Percentiles rank a stretch among this genome's conserved stretches.
phyloP scores from a whole-genome alignment of 1,140 invertebrate species.

The Drepana arcuata region DNA sequence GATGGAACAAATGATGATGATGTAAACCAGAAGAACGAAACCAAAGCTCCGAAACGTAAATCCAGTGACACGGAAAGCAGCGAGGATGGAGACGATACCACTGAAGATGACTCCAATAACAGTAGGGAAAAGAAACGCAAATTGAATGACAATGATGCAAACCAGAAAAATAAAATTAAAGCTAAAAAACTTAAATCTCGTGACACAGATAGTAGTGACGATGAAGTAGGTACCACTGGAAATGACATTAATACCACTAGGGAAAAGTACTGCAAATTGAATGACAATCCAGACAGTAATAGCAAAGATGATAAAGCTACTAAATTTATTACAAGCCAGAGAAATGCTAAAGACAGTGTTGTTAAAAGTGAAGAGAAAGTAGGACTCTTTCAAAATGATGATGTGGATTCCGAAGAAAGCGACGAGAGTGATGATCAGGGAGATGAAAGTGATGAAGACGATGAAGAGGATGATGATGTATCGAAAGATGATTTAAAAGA shows the following conservation, averaged over 20 bases:
- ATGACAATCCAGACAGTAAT: too few relatives aligned
- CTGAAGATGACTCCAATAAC: neutral
- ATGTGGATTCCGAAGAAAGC: conserved; percentile 16
- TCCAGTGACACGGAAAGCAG: too few relatives aligned
- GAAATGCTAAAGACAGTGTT: too few relatives aligned
- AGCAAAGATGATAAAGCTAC: conserved; percentile 3
- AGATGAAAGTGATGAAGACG: conserved; percentile 33
- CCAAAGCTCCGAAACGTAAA: too few relatives aligned
- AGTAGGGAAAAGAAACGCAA: too few relatives aligned
- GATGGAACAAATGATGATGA: conserved; percentile 20
- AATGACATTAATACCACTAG: too few relatives aligned
- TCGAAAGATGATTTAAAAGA: conserved; percentile 31
- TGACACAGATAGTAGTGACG: too few relatives aligned
- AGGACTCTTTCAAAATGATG: conserved; percentile 11
- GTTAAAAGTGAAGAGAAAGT: conserved; percentile 10
- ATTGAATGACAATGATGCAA: neutral
- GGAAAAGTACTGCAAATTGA: too few relatives aligned
- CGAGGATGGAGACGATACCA: conserved; percentile 1
- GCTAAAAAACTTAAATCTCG: too few relatives aligned
- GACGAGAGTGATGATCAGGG: conserved; percentile 34
- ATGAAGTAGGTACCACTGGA: too few relatives aligned
- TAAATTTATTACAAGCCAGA: too few relatives aligned
- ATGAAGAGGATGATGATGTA: conserved; percentile 36
- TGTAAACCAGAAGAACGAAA: conserved; percentile 3
- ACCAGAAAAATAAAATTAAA: neutral